Evolutionary conservation across 2,888 invertebrate species (phyloP).

Genomic region (Tetanocera ferruginea): DNA sequence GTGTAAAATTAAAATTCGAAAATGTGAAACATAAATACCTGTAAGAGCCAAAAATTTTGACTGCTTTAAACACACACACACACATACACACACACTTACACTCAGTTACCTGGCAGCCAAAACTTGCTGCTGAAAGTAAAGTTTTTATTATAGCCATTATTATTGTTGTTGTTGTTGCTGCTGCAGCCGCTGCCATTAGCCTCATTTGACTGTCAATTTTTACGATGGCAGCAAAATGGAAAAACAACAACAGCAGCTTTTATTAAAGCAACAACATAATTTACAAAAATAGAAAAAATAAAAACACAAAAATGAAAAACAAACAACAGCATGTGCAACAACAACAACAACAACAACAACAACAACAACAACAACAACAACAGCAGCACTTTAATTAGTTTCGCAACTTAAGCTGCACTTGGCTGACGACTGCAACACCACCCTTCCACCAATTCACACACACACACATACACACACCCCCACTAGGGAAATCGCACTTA

Average conservation of each 20-base stretch:
- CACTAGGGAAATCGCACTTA: not conserved
- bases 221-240: not conserved
- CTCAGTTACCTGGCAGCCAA: not conserved
- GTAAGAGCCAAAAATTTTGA: no score
- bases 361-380: constrained; percentile 3
- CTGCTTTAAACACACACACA: not conserved
- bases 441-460: not conserved
- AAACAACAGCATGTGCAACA: constrained; percentile 4
- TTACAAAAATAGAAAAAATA: not conserved
- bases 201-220: not conserved
- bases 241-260: not conserved
- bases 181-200: not conserved
- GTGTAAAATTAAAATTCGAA: no score
- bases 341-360: not conserved
- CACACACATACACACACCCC: not conserved
- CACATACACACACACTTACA: not conserved
- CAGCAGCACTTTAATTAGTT: constrained; percentile 27
- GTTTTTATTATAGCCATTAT: not conserved
- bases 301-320: not conserved
- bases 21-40: no score
- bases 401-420: constrained; percentile 12
- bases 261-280: not conserved
- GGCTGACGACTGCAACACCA: not conserved
- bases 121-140: not conserved
- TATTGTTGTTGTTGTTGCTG: constrained; percentile 5